A percentile compares a stretch with the other conserved stretches of the same genome.
Evolutionary conservation across 2,888 invertebrate genomes (phyloP).

Genomic region (Plagodis dolabraria): DNA sequence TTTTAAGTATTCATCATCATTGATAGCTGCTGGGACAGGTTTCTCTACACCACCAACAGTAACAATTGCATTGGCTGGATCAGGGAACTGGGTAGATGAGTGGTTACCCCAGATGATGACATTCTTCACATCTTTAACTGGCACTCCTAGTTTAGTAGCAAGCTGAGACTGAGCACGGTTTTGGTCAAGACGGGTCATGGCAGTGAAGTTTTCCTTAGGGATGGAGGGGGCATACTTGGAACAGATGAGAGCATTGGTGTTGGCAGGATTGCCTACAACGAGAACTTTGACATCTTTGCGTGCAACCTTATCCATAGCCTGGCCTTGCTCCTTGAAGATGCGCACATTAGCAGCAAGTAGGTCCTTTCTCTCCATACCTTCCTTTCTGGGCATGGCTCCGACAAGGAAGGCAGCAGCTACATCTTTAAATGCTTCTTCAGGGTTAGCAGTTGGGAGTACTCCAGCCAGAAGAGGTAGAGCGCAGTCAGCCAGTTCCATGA

Average conservation of each 20-base stretch:
- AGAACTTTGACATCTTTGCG: slow-evolving; percentile 97
- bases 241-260: slow-evolving; percentile 98
- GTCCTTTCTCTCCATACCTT: slow-evolving; percentile 99
- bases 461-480: slow-evolving; percentile 94
- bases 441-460: slow-evolving; percentile 94
- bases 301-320: slow-evolving; percentile 95
- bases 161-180: slow-evolving; percentile 97
- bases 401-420: slow-evolving; percentile 98
- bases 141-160: slow-evolving; percentile 88
- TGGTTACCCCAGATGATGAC: slow-evolving; percentile 99
- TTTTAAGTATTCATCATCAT: slow-evolving; percentile 93
- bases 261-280: slow-evolving; percentile 99
- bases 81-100: slow-evolving; percentile 99
- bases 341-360: slow-evolving; percentile 98
- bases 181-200: slow-evolving; percentile 99
- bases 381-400: slow-evolving; percentile 98
- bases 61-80: slow-evolving; percentile 91
- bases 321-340: slow-evolving; percentile 98
- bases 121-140: slow-evolving; percentile 92
- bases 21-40: slow-evolving; percentile 88
- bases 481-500: slow-evolving; percentile 98
- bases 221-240: slow-evolving; percentile 98
- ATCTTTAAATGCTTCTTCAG: slow-evolving; percentile 96
- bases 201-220: slow-evolving; percentile 97
- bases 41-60: slow-evolving; percentile 81